Percentiles rank a stretch among this genome's conserved stretches.
Conservation (phyloP, 2,113 vertebrate genomes). For the Gopherus evgoodei region DNA sequence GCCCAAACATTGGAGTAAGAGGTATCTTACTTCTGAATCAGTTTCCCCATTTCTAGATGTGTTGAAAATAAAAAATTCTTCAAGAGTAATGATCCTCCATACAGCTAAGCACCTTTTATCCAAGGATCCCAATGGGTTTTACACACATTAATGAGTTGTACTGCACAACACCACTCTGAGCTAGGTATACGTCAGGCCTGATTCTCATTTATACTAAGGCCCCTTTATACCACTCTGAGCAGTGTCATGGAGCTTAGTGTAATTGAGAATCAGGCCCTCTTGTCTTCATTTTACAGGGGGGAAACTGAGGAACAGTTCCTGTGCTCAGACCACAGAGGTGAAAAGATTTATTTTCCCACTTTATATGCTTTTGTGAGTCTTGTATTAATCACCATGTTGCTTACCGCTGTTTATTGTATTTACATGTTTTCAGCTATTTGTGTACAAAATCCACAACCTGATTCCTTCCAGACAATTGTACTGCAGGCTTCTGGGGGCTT, state of each 20-base stretch:
- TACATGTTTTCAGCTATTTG: background rate
- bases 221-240: background rate
- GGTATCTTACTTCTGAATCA: background rate
- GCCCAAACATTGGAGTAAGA: accelerated
- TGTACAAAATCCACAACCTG: background rate
- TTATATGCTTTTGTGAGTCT: background rate
- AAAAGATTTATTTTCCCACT: background rate
- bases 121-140: background rate
- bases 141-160: background rate
- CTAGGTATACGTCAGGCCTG: background rate
- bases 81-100: background rate
- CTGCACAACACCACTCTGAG: background rate
- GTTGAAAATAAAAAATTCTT: background rate
- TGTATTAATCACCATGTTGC: background rate
- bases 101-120: background rate
- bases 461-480: background rate
- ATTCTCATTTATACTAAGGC: background rate
- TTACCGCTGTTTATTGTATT: background rate
- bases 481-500: background rate
- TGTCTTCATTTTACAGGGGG: background rate
- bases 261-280: background rate
- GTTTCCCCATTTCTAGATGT: background rate
- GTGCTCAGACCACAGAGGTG: background rate
- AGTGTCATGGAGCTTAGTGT: background rate
- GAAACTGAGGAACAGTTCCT: background rate